These are phyloP conservation scores for Incurvaria masculella DNA, from an alignment of 2,888 invertebrate genomes.

Conservation along the genomic window DNA sequence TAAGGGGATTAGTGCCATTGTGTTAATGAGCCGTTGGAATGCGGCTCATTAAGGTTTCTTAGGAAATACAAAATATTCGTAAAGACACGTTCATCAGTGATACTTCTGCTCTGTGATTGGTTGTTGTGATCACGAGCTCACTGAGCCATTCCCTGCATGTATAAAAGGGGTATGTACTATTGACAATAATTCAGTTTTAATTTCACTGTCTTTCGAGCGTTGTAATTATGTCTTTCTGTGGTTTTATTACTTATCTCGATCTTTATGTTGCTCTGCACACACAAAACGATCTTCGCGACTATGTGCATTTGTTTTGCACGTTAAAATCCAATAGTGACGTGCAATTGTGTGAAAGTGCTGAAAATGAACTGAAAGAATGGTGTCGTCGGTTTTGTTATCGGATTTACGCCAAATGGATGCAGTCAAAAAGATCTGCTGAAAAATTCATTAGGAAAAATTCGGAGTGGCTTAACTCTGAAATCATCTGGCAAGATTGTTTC, in stretches of 20 bases:
- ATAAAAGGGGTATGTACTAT: too few species aligned
- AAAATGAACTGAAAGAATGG: background rate
- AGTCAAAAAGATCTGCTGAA: background rate
- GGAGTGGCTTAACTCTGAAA: background rate
- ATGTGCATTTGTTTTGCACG: background rate
- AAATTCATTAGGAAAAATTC: background rate
- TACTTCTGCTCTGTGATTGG: background rate
- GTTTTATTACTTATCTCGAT: background rate
- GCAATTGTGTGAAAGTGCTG: background rate
- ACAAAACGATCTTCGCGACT: background rate
- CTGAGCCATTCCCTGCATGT: too few species aligned
- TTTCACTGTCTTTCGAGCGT: background rate
- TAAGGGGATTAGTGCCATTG: too few species aligned
- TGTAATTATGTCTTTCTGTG: background rate
- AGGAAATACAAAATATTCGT: background rate
- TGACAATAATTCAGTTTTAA: too few species aligned
- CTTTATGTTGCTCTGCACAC: background rate
- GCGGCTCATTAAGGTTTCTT: too few species aligned
- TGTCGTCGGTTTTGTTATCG: constrained; percentile 2
- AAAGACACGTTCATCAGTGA: background rate
- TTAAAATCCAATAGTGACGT: background rate
- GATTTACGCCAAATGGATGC: constrained; percentile 1
- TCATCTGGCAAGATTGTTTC: background rate
- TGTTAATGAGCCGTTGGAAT: too few species aligned
- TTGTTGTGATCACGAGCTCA: too few species aligned